These are phyloP conservation scores for Cyprinodon brontotheroides DNA, from an alignment of 2,113 vertebrate species.

Conservation along the genomic window DNA sequence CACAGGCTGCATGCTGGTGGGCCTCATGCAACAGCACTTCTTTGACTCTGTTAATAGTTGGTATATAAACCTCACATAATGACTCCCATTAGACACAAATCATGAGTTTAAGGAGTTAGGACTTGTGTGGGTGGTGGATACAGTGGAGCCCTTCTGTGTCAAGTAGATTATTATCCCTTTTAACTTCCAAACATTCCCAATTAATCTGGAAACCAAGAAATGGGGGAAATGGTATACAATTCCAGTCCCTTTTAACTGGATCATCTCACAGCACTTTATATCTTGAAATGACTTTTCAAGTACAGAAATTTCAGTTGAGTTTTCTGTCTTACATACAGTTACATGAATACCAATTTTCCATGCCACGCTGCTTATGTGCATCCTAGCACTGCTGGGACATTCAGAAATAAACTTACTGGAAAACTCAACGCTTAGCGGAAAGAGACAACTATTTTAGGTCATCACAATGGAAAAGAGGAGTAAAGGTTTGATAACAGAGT, in stretches of 20 bases:
- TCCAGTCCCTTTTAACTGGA: neutral
- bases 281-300: slow-evolving; percentile 17
- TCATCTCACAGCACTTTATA: slow-evolving; percentile 7
- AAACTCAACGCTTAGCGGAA: slow-evolving; percentile 28
- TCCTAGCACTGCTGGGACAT: slow-evolving; percentile 40
- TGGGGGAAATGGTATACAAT: slow-evolving; percentile 23
- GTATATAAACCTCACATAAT: slow-evolving; percentile 74
- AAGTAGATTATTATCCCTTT: slow-evolving; percentile 42
- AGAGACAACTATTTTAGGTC: slow-evolving; percentile 50
- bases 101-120: slow-evolving; percentile 38
- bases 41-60: slow-evolving; percentile 73
- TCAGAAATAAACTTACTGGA: slow-evolving; percentile 50
- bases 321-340: slow-evolving; percentile 41
- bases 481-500: slow-evolving; percentile 59
- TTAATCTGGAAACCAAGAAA: slow-evolving; percentile 45
- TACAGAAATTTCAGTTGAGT: slow-evolving; percentile 1
- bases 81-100: slow-evolving; percentile 68
- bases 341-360: slow-evolving; percentile 56
- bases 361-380: slow-evolving; percentile 34
- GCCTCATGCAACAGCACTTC: slow-evolving; percentile 66
- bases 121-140: slow-evolving; percentile 40
- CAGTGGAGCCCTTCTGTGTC: slow-evolving; percentile 25
- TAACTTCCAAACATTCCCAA: slow-evolving; percentile 48
- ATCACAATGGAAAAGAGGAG: slow-evolving; percentile 72
- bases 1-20: slow-evolving; percentile 61